Evolutionary conservation across 2,113 vertebrate genomes (phyloP).

Genomic region (Empidonax alnorum): DNA sequence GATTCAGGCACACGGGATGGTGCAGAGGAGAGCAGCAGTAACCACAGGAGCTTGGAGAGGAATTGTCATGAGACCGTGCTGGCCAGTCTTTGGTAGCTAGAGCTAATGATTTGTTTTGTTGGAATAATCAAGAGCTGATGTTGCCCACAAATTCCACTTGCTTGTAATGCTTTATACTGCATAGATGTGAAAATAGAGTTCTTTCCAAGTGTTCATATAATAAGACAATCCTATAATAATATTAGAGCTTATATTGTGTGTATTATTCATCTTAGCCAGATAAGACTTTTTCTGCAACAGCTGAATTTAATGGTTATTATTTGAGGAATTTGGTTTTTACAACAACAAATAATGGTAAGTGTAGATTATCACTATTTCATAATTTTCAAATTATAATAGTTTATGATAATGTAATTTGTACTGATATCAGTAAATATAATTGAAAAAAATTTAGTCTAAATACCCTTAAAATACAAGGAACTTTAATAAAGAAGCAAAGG

Average conservation of each 20-base stretch:
- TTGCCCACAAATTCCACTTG: not conserved
- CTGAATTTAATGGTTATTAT: not conserved
- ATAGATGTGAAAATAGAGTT: not conserved
- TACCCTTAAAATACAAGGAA: not conserved
- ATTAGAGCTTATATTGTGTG: not conserved
- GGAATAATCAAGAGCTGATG: not conserved
- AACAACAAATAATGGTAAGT: not conserved
- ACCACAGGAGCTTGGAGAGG: not conserved
- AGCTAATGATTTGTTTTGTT: not conserved
- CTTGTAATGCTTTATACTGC: not conserved
- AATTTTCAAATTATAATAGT: not conserved
- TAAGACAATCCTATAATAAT: not conserved
- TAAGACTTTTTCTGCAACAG: not conserved
- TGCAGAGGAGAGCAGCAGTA: not conserved
- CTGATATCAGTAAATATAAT: not conserved
- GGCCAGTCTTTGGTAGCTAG: not conserved
- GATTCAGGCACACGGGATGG: not conserved
- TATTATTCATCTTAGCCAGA: not conserved
- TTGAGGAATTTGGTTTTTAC: not conserved
- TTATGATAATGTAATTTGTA: not conserved
- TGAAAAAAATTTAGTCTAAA: not conserved
- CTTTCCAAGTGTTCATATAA: not conserved
- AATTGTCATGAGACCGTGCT: not conserved
- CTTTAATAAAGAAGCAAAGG: not conserved
- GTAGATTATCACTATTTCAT: not conserved